Base-by-base conservation (phyloP, 2,888 invertebrate species). In the Abscondita cerata region DNA sequence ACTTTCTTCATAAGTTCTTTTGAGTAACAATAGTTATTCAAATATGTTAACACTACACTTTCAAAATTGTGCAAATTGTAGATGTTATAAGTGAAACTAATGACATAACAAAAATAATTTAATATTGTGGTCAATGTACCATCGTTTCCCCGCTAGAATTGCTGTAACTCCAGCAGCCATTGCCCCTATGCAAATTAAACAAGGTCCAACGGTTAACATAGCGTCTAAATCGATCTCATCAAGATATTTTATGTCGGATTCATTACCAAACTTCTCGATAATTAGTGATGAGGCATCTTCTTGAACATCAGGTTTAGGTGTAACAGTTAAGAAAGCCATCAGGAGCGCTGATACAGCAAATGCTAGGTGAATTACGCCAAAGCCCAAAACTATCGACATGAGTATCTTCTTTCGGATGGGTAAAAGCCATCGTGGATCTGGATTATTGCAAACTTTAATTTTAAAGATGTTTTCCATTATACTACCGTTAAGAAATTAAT, bases 391-490 rank as follows among this genome's bases (percentile, higher is more conserved):
- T 0, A 87, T 88, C 0, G 88, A 87, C 0, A 88, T 87, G 0
- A 88, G 88, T 72, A 89, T 89, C 55, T 88, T 80, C 66, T 88
- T 78, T 74, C 89, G 89, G 0, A 88, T 88, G 0, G 89, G 89
- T 68, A 87, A 88, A 33, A 86, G 72, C n/a, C 81, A 79, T 61
- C 85, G 81, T 1, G 85, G 83, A 68, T 86, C 84, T 1, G 85
- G 85, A 74, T 85, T 84, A 6, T 86, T 85, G 75, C 86, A 85
- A 72, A 88, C 86, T 81, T 86, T 87, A 62, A 89, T 86, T 68
- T 88, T 87, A 73, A 87, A 88, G 13, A 88, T 85, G 78, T 86
- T 86, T 81, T 89, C 87, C 87, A 88, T 88, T n/a, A n/a, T n/a
- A n/a, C n/a, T n/a, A n/a, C n/a, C n/a, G n/a, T n/a, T n/a, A n/a